These are phyloP conservation scores for Gymnarchus niloticus DNA, from an alignment of 2,113 vertebrate species.

Conservation along the genomic window DNA sequence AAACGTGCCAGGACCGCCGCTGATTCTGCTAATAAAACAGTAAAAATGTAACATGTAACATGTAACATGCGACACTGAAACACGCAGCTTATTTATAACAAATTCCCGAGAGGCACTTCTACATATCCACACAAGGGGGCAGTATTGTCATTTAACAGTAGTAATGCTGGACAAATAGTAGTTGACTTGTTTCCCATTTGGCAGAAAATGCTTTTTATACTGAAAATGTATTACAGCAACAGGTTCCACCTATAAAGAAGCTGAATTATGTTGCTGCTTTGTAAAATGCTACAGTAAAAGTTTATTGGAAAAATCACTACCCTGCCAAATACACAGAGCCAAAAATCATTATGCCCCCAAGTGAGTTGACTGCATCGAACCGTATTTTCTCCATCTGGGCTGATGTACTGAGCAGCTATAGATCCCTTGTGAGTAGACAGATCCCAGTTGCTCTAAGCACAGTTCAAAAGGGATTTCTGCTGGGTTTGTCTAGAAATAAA, in stretches of 20 bases:
- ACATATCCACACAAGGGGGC: neutral
- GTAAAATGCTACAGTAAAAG: neutral
- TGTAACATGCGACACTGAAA: no score
- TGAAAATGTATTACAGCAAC: neutral
- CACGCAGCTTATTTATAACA: neutral
- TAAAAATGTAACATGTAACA: no score
- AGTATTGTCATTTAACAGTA: neutral
- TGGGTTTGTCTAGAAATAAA: neutral
- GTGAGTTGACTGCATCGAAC: neutral
- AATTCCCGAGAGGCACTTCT: neutral
- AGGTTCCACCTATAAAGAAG: neutral
- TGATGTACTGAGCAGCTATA: neutral
- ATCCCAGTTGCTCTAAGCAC: neutral
- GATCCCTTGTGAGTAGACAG: neutral
- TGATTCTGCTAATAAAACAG: no score
- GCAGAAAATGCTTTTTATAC: neutral
- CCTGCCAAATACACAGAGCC: neutral
- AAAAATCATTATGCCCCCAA: neutral
- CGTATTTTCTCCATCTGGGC: neutral
- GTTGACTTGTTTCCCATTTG: neutral
- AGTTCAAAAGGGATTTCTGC: neutral
- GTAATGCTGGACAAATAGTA: neutral
- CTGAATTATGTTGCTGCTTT: neutral
- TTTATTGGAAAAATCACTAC: neutral
- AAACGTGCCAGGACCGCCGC: no score